phyloP scores from a whole-genome alignment of 1,140 invertebrate genomes.

The Physella acuta region DNA sequence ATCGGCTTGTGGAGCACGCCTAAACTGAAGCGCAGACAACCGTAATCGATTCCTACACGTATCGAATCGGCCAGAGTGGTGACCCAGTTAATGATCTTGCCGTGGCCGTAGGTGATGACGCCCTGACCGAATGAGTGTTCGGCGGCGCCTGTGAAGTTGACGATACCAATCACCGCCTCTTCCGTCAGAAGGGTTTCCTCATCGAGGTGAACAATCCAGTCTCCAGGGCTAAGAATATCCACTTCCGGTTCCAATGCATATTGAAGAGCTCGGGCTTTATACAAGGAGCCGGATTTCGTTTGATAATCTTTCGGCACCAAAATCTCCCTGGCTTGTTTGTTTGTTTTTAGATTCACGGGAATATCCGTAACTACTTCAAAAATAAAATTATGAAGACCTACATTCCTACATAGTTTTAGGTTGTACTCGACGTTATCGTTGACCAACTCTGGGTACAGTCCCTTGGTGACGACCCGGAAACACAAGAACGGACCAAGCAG shows the following conservation, averaged over 20 bases:
- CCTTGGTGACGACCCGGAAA: slow-evolving; percentile 90
- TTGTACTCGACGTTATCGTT: slow-evolving; percentile 83
- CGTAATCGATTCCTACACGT: slow-evolving; percentile 86
- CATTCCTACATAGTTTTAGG: slow-evolving; percentile 83
- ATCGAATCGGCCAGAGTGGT: slow-evolving; percentile 96
- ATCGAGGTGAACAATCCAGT: slow-evolving; percentile 91
- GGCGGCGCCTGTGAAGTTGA: slow-evolving; percentile 97
- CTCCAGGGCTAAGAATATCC: slow-evolving; percentile 68
- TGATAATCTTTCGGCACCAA: slow-evolving; percentile 83
- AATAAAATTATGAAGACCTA: slow-evolving; percentile 92
- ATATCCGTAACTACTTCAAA: slow-evolving; percentile 97
- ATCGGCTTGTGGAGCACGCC: slow-evolving; percentile 90
- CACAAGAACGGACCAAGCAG: slow-evolving; percentile 93
- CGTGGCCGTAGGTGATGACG: slow-evolving; percentile 96
- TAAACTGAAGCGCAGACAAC: slow-evolving; percentile 90
- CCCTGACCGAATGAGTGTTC: slow-evolving; percentile 98
- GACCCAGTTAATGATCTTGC: slow-evolving; percentile 92
- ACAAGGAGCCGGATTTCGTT: slow-evolving; percentile 87
- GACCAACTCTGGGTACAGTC: slow-evolving; percentile 90
- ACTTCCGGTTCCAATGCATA: slow-evolving; percentile 90
- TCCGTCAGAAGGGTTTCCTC: slow-evolving; percentile 94
- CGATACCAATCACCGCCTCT: slow-evolving; percentile 80
- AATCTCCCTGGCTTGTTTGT: slow-evolving; percentile 75
- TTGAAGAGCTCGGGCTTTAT: slow-evolving; percentile 92
- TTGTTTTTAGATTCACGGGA: slow-evolving; percentile 71